Evolutionary conservation across 2,797 vertebrate genomes (phyloP).

Genomic region (Anabas testudineus): DNA sequence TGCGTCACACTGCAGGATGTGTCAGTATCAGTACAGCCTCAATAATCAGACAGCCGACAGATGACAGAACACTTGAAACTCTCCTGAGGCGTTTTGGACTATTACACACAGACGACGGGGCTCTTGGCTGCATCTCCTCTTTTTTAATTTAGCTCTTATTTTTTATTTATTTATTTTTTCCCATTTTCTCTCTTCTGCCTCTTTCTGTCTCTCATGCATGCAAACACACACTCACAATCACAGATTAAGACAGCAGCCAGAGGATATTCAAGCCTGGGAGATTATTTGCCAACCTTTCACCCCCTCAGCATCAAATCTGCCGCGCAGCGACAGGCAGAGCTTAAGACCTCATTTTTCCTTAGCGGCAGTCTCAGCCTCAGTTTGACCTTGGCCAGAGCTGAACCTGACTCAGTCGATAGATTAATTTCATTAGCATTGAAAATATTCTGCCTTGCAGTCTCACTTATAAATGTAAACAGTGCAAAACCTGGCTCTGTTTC

Average conservation of each 20-base stretch:
- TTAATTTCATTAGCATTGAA: constrained; percentile 52
- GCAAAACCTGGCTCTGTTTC: constrained; percentile 49
- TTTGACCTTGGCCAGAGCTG: constrained; percentile 68
- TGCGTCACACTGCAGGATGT: constrained; percentile 55
- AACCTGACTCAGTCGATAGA: constrained; percentile 29
- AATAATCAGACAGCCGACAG: constrained; percentile 70
- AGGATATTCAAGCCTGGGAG: constrained; percentile 59
- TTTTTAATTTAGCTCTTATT: constrained; percentile 51
- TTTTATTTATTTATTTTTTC: constrained; percentile 6
- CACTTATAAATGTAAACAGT: constrained; percentile 64
- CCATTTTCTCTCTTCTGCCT: not conserved
- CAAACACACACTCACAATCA: constrained; percentile 5
- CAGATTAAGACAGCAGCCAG: constrained; percentile 56
- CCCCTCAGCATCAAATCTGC: constrained; percentile 63
- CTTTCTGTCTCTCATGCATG: constrained; percentile 16
- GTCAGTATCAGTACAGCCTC: constrained; percentile 50
- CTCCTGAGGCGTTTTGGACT: constrained; percentile 57
- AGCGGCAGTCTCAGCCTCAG: constrained; percentile 41
- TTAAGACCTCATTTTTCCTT: constrained; percentile 61
- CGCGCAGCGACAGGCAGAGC: constrained; percentile 40
- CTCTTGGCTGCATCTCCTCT: constrained; percentile 24
- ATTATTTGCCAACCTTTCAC: constrained; percentile 66
- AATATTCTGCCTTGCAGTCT: constrained; percentile 46
- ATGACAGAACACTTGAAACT: constrained; percentile 63
- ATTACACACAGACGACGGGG: constrained; percentile 45